Evolutionary conservation across 1,140 invertebrate species (phyloP).

Genomic region (Eriocheir sinensis): DNA sequence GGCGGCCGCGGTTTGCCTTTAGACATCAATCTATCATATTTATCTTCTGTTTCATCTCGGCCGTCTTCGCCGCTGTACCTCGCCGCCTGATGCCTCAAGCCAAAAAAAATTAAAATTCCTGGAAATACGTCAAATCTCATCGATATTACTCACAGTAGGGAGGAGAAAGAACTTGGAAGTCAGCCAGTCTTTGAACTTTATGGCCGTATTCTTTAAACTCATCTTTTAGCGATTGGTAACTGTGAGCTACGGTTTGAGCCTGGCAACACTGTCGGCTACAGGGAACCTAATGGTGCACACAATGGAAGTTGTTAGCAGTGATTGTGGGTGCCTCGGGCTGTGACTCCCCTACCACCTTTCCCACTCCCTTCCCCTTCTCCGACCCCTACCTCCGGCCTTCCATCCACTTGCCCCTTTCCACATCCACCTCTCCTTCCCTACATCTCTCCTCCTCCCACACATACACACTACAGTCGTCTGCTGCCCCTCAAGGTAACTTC

Average conservation of each 20-base stretch:
- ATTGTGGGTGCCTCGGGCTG: constrained; percentile 29
- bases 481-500: neutral
- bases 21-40: neutral
- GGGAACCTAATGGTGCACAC: constrained; percentile 44
- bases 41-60: neutral
- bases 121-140: neutral
- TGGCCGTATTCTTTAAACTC: neutral
- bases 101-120: neutral
- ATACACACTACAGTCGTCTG: neutral
- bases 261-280: constrained; percentile 50
- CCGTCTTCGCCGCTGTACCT: neutral
- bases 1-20: neutral
- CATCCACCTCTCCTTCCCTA: too few species aligned
- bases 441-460: neutral
- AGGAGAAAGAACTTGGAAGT: neutral
- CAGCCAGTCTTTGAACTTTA: neutral
- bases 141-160: neutral
- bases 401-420: too few species aligned
- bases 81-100: neutral
- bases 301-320: constrained; percentile 58
- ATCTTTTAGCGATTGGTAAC: neutral
- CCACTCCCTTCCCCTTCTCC: neutral
- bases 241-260: neutral
- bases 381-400: neutral
- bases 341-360: neutral